Percentiles rank a stretch among this genome's conserved stretches.
These are phyloP conservation scores for Molossus molossus DNA, from an alignment of 2,797 vertebrate species.

Conservation along the genomic window DNA sequence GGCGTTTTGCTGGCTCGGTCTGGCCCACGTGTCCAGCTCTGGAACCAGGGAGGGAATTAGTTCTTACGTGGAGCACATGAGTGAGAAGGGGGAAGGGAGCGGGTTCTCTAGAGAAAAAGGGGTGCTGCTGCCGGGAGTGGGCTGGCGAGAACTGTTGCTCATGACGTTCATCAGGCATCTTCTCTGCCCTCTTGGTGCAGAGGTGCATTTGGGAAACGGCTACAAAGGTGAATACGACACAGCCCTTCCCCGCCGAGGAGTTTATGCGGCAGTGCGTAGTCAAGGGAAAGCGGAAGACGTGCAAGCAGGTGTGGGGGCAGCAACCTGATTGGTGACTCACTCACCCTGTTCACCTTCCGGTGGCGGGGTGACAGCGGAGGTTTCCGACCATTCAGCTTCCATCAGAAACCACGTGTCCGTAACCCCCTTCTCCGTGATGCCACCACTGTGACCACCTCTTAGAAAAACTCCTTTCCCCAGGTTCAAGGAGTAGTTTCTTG, in stretches of 20 bases:
- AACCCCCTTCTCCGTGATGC: not conserved
- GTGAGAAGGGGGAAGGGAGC: not conserved
- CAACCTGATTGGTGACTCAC: not conserved
- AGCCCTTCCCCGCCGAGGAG: not conserved
- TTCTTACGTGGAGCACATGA: not conserved
- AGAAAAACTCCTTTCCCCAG: not conserved
- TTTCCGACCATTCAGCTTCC: constrained; percentile 1
- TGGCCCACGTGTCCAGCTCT: not conserved
- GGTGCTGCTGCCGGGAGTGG: not conserved
- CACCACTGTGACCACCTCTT: not conserved
- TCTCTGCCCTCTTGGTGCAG: not conserved
- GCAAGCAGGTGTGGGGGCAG: not conserved
- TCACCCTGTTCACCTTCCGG: no score
- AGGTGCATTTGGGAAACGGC: not conserved
- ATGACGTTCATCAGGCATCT: not conserved
- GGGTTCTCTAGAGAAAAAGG: not conserved
- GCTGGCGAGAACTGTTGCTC: not conserved
- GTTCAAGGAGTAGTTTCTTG: not conserved
- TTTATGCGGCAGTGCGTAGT: not conserved
- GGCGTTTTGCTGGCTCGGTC: not conserved
- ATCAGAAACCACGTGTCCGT: not conserved
- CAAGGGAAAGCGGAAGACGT: not conserved
- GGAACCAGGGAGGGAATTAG: not conserved
- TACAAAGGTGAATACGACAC: not conserved
- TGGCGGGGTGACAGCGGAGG: not conserved